Evolutionary conservation across 2,888 invertebrate genomes (phyloP), one percentile per base, ranked within the genome.

Genomic region (Vesta saturnalis): DNA sequence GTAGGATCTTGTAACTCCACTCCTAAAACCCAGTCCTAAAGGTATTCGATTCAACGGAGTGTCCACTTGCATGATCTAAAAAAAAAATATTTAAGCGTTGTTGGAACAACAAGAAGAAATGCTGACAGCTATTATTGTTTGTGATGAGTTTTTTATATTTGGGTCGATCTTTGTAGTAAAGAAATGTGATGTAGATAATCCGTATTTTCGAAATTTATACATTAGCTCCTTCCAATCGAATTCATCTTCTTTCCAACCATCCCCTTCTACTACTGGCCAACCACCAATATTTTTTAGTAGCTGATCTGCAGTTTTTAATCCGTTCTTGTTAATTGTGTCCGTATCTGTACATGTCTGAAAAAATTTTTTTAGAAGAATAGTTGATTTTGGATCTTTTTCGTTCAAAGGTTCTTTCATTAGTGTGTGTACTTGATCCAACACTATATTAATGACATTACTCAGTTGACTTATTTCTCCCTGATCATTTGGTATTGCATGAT

Each of bases 41-140:
- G 94, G 96, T 83, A 95, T 95, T 2, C 96, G 88, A 77, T 94
- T 91, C 60, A 96, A 83, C 0, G 94, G 95, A 74, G 96, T 86
- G 0, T 93, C 89, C 0, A 94, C 92, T 87, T 96, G 95, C 85
- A 96, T 96, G 83, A 96, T 83, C 95, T 96, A 75, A 21, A 83
- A 81, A 12, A 46, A n/a, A 46, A n/a, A 8, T 14, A 8, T 6
- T 6, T 46, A 46, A 14, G 4, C 10, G 3, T 46, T 3, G 5
- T 46, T 46, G 10, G 30, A 30, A 5, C 30, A 30, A 5, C 30
- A 30, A 23, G 43, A 43, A 43, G n/a, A 43, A n/a, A 3, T 43
- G 10, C 2, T 43, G 14, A 43, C 52, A 12, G n/a, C 21, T 3
- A 52, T 12, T 12, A 52, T 12, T 1, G 8, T 3, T 52, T 16